phyloP scores from a whole-genome alignment of 2,113 vertebrate genomes.

The Castor canadensis region DNA sequence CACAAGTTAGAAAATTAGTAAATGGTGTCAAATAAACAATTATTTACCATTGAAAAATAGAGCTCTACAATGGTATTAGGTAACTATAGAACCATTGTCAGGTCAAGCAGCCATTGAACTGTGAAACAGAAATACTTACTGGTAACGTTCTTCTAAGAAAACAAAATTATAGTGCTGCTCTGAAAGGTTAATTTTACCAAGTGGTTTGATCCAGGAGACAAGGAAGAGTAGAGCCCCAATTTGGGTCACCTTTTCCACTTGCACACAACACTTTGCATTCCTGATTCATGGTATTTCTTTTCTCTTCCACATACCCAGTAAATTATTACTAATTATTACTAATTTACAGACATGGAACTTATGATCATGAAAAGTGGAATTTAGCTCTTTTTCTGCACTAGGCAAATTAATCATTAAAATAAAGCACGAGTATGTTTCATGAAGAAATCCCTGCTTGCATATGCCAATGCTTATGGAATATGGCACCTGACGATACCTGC shows the following conservation, averaged over 20 bases:
- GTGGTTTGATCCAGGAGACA: accelerated
- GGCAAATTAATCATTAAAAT: background rate
- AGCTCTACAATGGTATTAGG: background rate
- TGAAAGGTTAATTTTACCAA: accelerated
- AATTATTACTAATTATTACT: background rate
- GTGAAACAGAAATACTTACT: background rate
- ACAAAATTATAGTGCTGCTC: background rate
- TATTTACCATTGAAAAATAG: background rate
- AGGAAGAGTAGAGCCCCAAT: background rate
- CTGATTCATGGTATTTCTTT: accelerated
- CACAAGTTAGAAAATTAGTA: background rate
- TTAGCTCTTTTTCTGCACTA: background rate
- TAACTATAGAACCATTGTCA: background rate
- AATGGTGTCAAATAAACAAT: background rate
- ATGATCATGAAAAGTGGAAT: too few species aligned
- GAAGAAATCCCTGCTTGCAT: accelerated
- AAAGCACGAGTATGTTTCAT: background rate
- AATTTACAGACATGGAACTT: background rate
- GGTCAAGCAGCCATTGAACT: background rate
- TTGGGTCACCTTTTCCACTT: background rate
- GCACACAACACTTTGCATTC: background rate
- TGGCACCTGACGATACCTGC: accelerated
- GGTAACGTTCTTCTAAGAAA: background rate
- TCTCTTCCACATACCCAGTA: background rate
- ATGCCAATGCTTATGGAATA: background rate